phyloP scores from a whole-genome alignment of 2,888 invertebrate genomes.

The Phlogophora meticulosa region DNA sequence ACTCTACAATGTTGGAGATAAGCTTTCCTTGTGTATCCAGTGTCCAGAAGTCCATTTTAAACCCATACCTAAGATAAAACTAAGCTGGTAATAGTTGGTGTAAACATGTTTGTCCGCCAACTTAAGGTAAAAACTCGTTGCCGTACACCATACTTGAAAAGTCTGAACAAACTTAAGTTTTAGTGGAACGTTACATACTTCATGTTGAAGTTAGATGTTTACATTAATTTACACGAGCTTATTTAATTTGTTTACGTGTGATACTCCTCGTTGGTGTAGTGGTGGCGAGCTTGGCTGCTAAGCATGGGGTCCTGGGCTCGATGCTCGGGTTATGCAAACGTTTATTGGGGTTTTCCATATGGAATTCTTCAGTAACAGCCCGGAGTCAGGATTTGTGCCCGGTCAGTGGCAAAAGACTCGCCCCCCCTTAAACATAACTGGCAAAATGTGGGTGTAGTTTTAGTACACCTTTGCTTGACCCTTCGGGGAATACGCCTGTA shows the following conservation, averaged over 20 bases:
- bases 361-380: too few species aligned
- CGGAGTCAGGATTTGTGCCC: too few species aligned
- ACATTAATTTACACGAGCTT: constrained; percentile 50
- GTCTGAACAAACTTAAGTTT: constrained; percentile 50
- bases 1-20: neutral
- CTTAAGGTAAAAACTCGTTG: constrained; percentile 48
- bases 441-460: too few species aligned
- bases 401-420: too few species aligned
- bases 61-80: constrained; percentile 37
- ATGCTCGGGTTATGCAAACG: too few species aligned
- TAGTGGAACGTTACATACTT: constrained; percentile 58
- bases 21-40: neutral
- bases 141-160: constrained; percentile 49
- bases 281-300: too few species aligned
- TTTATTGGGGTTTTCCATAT: too few species aligned
- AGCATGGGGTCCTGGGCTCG: too few species aligned
- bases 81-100: constrained; percentile 33
- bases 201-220: constrained; percentile 59
- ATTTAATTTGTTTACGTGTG: constrained; percentile 22
- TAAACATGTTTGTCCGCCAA: constrained; percentile 54
- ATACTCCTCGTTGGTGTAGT: too few species aligned
- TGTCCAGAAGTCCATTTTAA: constrained; percentile 17
- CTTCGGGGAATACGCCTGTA: too few species aligned
- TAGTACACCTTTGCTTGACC: too few species aligned
- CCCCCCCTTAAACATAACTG: too few species aligned